Evolutionary conservation across 2,797 vertebrate species (phyloP), one percentile per base, ranked within the genome.

Genomic region (Leptodactylus fallax): DNA sequence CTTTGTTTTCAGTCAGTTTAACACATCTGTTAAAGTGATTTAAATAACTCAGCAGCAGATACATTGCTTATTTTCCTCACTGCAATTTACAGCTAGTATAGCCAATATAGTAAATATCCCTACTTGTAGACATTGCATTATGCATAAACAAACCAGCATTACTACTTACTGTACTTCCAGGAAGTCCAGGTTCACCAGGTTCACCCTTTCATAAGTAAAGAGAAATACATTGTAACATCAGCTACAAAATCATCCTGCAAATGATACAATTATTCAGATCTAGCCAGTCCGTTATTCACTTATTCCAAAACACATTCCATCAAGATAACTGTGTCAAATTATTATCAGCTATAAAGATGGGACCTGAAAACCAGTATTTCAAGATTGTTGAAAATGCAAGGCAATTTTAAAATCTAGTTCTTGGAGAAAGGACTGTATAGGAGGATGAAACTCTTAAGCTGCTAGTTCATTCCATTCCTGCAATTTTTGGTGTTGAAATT

Each of bases 121-220:
- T 21, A 76, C 49, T 12, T n/a, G 16, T 72, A 53, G 12, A 17
- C 17, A 45, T 0, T 79, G 10, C 21, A 80, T 13, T 61, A 80
- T 25, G 1, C 11, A 12, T 14, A 63, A 61, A 61, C 36, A 80
- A 63, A 80, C 25, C 23, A 55, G 25, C 17, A 23, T 61, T 1
- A 16, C 12, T 79, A 92, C 92, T 91, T 93, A 97, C 97, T 19
- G 93, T 93, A 85, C 90, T 93, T 90, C 97, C 97, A 1, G 95
- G 94, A 21, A 91, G 88, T 3, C 97, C 97, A 2, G 94, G 93
- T 82, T 97, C 96, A 69, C 97, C 97, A 1, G 94, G 87, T 25
- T 97, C 96, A 67, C 97, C 97, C 97, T 98, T 92, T 3, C 80
- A 86, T 79, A 74, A 91, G 79, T 91, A 21, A 0, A 85, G n/a